Percentiles rank a stretch among this genome's conserved stretches.
These are phyloP conservation scores for Myotis davidii DNA, from an alignment of 2,113 vertebrate genomes.

Conservation along the genomic window DNA sequence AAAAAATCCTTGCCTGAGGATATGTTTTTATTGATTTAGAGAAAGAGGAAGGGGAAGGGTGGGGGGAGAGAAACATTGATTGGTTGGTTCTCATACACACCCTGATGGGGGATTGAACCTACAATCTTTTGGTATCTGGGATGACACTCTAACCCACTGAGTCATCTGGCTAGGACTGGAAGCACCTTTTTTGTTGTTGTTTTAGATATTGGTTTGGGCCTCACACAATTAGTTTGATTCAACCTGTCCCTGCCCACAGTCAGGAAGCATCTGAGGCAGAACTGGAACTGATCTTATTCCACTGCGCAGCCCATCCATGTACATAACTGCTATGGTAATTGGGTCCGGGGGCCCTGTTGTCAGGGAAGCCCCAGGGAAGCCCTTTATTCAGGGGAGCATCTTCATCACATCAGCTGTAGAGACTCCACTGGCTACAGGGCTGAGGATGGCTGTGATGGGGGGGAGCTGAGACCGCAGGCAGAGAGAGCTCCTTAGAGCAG, in stretches of 20 bases:
- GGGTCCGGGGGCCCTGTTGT: background rate
- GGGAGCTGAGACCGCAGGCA: background rate
- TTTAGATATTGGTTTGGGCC: no score
- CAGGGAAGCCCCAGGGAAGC: background rate
- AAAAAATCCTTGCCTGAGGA: background rate
- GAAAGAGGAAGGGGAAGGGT: no score
- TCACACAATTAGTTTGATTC: background rate
- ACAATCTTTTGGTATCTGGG: no score
- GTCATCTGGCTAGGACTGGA: no score
- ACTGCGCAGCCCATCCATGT: background rate
- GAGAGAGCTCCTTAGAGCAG: background rate
- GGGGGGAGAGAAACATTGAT: no score
- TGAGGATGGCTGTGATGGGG: background rate
- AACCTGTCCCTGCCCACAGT: accelerated
- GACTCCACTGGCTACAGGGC: no score
- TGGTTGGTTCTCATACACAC: no score
- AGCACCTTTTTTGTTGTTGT: no score
- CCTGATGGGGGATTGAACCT: no score
- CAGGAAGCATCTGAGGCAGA: background rate
- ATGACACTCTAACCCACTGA: no score
- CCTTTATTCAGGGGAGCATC: background rate
- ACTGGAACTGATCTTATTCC: no score
- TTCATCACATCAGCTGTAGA: background rate
- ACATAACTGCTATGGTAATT: background rate
- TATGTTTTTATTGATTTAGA: no score